phyloP scores from a whole-genome alignment of 2,888 invertebrate species.

The Congeria kusceri region DNA sequence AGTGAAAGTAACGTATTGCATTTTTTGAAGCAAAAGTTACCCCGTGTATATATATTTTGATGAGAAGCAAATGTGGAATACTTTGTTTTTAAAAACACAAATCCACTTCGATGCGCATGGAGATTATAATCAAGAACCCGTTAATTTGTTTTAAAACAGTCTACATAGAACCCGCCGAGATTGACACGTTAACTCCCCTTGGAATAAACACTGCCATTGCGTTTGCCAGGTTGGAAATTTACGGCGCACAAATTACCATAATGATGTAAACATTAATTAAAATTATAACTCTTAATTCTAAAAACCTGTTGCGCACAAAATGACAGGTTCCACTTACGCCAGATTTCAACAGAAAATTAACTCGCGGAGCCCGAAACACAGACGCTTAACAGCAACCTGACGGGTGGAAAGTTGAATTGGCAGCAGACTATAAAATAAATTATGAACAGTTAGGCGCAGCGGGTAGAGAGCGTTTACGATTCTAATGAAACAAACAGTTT shows the following conservation, averaged over 20 bases:
- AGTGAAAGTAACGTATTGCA: no score
- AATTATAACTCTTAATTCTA: constrained; percentile 56
- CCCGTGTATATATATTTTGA: constrained; percentile 13
- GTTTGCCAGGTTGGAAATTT: constrained; percentile 42
- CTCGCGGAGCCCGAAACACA: constrained; percentile 1
- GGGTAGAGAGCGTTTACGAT: constrained; percentile 53
- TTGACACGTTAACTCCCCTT: constrained; percentile 52
- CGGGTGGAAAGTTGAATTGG: constrained; percentile 44
- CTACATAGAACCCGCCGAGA: constrained; percentile 44
- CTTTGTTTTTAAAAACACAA: constrained; percentile 36
- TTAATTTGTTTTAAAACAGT: constrained; percentile 67
- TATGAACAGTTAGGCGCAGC: constrained; percentile 57
- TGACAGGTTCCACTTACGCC: constrained; percentile 42
- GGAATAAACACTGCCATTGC: constrained; percentile 14
- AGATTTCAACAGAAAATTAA: constrained; percentile 25
- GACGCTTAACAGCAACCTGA: constrained; percentile 30
- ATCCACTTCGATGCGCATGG: neutral
- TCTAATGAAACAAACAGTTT: constrained; percentile 65
- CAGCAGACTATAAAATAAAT: constrained; percentile 64
- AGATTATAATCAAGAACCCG: constrained; percentile 4
- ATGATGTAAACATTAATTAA: constrained; percentile 68
- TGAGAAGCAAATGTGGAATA: constrained; percentile 41
- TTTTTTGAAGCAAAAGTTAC: no score
- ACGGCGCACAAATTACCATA: constrained; percentile 54
- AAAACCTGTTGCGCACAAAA: constrained; percentile 46